Conservation (phyloP, 2,888 invertebrate genomes). For the Isotomurus palustris region DNA sequence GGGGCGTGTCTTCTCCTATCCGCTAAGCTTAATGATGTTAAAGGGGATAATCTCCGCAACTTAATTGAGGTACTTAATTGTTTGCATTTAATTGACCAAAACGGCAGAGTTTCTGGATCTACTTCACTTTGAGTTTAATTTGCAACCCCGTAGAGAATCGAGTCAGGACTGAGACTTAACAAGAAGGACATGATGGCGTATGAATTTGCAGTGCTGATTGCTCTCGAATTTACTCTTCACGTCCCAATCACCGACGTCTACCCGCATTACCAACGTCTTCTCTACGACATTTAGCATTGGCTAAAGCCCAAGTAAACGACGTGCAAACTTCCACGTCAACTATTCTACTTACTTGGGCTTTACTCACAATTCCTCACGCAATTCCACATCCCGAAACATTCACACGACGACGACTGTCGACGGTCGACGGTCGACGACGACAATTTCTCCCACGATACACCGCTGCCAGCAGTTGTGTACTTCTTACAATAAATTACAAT, state of each 20-base stretch:
- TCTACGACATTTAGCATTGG: too few relatives aligned
- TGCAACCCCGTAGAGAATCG: slow-evolving; percentile 67
- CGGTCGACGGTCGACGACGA: too few relatives aligned
- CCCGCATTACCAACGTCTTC: slow-evolving; percentile 88
- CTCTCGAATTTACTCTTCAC: slow-evolving; percentile 89
- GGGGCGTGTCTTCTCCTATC: slow-evolving; percentile 90
- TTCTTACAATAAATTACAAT: too few relatives aligned
- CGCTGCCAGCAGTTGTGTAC: too few relatives aligned
- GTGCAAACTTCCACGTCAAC: too few relatives aligned
- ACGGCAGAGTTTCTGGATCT: background rate
- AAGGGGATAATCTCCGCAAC: slow-evolving; percentile 77
- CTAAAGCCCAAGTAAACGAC: too few relatives aligned
- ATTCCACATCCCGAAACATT: too few relatives aligned
- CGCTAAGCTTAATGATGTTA: slow-evolving; percentile 95
- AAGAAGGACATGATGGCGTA: slow-evolving; percentile 83
- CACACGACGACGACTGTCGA: too few relatives aligned
- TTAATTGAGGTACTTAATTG: slow-evolving; percentile 91
- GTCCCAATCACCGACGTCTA: slow-evolving; percentile 85
- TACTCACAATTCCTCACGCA: too few relatives aligned
- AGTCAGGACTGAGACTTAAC: slow-evolving; percentile 82
- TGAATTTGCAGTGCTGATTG: slow-evolving; percentile 91
- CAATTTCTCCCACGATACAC: too few relatives aligned
- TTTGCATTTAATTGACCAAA: too few relatives aligned
- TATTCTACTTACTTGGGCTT: too few relatives aligned
- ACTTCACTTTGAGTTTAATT: background rate